Conservation (phyloP, 1,140 invertebrate species). For the Bactericera cockerelli region DNA sequence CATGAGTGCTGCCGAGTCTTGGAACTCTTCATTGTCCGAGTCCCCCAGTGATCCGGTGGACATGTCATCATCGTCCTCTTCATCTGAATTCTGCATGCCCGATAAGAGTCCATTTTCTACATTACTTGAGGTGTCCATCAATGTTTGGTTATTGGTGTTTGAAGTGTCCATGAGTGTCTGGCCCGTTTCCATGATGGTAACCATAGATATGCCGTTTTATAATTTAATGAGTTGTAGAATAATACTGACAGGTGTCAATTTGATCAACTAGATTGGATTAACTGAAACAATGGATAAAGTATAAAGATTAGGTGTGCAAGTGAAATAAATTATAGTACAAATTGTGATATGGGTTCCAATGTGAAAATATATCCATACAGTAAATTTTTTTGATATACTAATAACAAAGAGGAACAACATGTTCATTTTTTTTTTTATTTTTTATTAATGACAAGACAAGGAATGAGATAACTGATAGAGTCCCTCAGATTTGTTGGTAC, state of each 20-base stretch:
- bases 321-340: too few relatives aligned
- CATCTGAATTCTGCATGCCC: slow-evolving; percentile 23
- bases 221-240: neutral
- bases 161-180: slow-evolving; percentile 4
- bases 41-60: slow-evolving; percentile 28
- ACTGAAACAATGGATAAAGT: too few relatives aligned
- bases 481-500: too few relatives aligned
- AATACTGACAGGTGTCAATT: neutral
- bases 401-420: too few relatives aligned
- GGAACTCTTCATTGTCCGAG: slow-evolving; percentile 35
- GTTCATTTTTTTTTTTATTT: too few relatives aligned
- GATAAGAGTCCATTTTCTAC: slow-evolving; percentile 4
- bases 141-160: neutral
- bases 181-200: slow-evolving; percentile 15
- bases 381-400: too few relatives aligned
- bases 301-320: too few relatives aligned
- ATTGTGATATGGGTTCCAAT: too few relatives aligned
- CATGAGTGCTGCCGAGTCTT: slow-evolving; percentile 57
- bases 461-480: too few relatives aligned
- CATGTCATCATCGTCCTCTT: slow-evolving; percentile 59
- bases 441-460: too few relatives aligned
- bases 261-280: too few relatives aligned
- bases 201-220: slow-evolving; percentile 13
- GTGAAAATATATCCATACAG: too few relatives aligned
- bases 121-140: slow-evolving; percentile 19